Evolutionary conservation across 2,888 invertebrate genomes (phyloP), one percentile per base, ranked within the genome.

Genomic region (Coelopa pilipes): DNA sequence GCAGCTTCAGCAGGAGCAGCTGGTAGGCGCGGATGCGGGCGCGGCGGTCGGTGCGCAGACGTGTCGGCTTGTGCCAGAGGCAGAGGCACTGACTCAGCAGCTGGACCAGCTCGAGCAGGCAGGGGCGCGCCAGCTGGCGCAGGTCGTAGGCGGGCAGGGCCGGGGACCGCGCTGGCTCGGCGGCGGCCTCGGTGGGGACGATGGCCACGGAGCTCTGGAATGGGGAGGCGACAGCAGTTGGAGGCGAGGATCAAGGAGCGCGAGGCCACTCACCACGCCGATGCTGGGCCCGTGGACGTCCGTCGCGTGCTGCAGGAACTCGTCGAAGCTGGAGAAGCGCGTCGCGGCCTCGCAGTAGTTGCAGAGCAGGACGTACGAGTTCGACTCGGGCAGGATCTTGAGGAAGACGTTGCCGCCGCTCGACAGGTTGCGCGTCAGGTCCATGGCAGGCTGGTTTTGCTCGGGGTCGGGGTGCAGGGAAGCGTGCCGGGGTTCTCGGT

Each of bases 51-150:
- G 70, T 66, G 15, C 53, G 55, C 3, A 46, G 46, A 17, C 75
- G 75, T 19, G 75, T 67, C 7, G 72, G 73, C 5, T 72, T 72
- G 60, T 75, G 75, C 75, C 75, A 75, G 24, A 75, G 73, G 60
- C 75, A 75, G 24, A 75, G 65, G 19, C 75, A 75, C 49, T 75
- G 70, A 21, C 70, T 73, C 34, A 75, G 55, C 55, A 75, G 55
- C 3, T 50, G 24, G 7, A 73, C 70, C 21, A 75, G 13, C 4
- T 75, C 73, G 15, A 70, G 15, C 55, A 75, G 21, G 50, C 67
- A 62, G 13, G 21, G 50, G 1, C 66, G 70, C 21, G 55, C 70
- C 0, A 75, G 47, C 5, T 47, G 47, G 5, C 12, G 15, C 0
- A 66, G 17, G 50, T 66, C 66, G 24, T 66, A 66, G 21, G 50